These are phyloP conservation scores for Anguilla megastoma DNA, from an alignment of 2,797 vertebrate genomes.

Conservation along the genomic window DNA sequence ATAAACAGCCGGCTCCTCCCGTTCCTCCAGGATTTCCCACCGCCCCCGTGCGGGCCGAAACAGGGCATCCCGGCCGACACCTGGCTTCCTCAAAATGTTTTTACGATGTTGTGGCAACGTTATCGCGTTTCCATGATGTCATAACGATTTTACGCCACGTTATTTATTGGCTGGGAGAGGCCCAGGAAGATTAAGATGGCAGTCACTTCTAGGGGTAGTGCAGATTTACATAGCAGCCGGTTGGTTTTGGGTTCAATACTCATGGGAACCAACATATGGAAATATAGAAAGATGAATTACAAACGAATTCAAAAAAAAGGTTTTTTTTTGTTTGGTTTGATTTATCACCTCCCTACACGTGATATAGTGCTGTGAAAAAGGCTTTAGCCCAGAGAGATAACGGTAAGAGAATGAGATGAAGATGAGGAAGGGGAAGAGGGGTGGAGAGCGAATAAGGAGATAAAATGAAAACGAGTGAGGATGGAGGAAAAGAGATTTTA, in stretches of 20 bases:
- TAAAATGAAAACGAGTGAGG: neutral
- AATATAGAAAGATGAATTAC: neutral
- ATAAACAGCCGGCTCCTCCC: conserved; percentile 16
- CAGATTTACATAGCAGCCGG: neutral
- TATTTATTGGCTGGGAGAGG: neutral
- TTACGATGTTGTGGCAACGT: conserved; percentile 13
- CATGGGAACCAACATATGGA: neutral
- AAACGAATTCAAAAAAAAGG: neutral
- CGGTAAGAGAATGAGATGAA: neutral
- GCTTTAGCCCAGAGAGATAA: neutral
- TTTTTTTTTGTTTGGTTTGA: neutral
- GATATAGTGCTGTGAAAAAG: neutral
- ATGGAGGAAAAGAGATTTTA: conserved; percentile 40
- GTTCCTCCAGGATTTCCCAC: neutral
- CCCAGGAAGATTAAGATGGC: neutral
- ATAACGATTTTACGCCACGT: neutral
- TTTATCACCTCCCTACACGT: neutral
- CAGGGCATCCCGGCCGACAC: neutral
- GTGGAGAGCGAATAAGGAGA: neutral
- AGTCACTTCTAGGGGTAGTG: neutral
- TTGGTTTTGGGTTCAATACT: neutral
- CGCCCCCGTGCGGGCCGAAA: neutral
- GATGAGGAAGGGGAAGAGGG: neutral
- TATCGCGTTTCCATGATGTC: neutral
- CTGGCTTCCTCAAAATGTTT: neutral